Evolutionary conservation across 2,888 invertebrate species (phyloP), one percentile per base, ranked within the genome.

Genomic region (Pecten maximus): DNA sequence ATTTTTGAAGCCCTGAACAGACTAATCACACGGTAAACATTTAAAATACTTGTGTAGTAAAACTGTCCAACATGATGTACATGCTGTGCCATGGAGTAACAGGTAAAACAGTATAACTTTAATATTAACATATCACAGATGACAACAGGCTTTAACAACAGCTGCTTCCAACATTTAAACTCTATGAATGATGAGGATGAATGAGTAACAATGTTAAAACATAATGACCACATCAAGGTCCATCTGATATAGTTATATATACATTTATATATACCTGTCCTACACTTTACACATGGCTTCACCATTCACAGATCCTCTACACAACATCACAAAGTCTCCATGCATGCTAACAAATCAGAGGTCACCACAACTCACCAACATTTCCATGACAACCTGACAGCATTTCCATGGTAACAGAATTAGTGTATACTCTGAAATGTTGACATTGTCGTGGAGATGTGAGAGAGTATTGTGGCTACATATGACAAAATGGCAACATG

Each of bases 101-200:
- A 74, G 74, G 35, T 74, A 74, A 74, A 74, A 74, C 74, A 74
- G 74, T 74, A 74, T 74, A 6, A 74, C 74, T 35, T 60, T 60
- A n/a, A n/a, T 74, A 74, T 28, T 28, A 74, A 74, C 74, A 74
- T 74, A 74, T 74, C 74, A 74, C 74, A 74, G 74, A 74, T 74
- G 74, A 74, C 74, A 74, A 74, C 74, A 74, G 74, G 74, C 74
- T 35, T 74, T 74, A 23, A 74, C 74, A 74, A 74, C 74, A 74
- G 74, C 74, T 74, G 74, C 74, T 28, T 74, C 74, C 74, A 74
- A 74, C 74, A 74, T 74, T 74, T 74, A 74, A 74, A 74, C 74
- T 74, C 74, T 74, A 74, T 54, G 54, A 54, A 8, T 54, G 54
- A 54, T 54, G 54, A 74, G 12, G 28, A 35, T 35, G 74, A 35